phyloP scores from a whole-genome alignment of 2,888 invertebrate species.

The Pterostichus niger region DNA sequence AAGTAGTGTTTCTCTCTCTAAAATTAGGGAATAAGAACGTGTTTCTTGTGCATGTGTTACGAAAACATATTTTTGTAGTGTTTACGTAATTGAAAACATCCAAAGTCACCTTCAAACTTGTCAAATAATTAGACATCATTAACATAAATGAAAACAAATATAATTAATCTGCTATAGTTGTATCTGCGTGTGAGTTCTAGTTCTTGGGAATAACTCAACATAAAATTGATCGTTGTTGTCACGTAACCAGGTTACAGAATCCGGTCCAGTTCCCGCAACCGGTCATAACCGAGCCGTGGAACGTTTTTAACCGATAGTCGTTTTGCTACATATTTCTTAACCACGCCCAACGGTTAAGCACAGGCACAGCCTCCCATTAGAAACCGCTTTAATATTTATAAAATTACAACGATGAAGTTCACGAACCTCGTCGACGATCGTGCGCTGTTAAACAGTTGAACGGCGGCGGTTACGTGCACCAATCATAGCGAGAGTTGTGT shows the following conservation, averaged over 20 bases:
- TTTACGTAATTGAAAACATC: no score
- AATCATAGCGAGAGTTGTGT: conserved; percentile 26
- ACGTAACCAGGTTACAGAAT: conserved; percentile 53
- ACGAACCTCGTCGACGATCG: conserved; percentile 55
- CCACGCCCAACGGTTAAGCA: conserved; percentile 60
- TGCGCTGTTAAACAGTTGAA: conserved; percentile 19
- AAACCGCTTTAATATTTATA: conserved; percentile 67
- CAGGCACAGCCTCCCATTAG: conserved; percentile 59
- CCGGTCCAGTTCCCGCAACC: conserved; percentile 46
- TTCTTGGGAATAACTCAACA: neutral
- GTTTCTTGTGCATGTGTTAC: no score
- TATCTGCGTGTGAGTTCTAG: no score
- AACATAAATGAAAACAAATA: no score
- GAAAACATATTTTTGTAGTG: no score
- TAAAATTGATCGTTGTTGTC: conserved; percentile 1
- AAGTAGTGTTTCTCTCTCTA: no score
- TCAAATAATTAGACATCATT: no score
- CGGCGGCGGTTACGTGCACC: neutral
- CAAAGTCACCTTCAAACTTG: no score
- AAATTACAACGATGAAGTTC: conserved; percentile 63
- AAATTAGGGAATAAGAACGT: no score
- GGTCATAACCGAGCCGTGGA: conserved; percentile 29
- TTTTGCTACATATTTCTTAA: conserved; percentile 64
- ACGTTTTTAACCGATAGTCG: conserved; percentile 48
- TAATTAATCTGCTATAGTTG: no score